Base-by-base conservation (phyloP, 2,113 vertebrate genomes). In the Beaufortia kweichowensis region DNA sequence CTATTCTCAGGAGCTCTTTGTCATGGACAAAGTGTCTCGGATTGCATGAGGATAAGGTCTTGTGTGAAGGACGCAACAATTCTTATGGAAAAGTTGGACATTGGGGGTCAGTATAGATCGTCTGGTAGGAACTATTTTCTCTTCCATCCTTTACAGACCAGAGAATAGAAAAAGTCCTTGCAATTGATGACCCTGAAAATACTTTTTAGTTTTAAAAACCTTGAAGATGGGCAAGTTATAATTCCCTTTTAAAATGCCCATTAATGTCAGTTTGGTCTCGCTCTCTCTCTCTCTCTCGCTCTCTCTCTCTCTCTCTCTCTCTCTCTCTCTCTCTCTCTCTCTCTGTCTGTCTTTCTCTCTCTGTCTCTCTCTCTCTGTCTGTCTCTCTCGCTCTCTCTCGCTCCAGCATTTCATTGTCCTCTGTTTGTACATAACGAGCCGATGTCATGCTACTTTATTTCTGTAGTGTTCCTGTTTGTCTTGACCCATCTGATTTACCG, bases 21-120 rank as follows among this genome's bases (percentile, higher is more conserved):
- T 78, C 76, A 63, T 29, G n/a, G 55, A 33, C 39, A 48, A 21
- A 15, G 62, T 21, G 28, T 33, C 28, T 68, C 24, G 24, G 56
- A 50, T 67, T 24, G 53, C 23, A 46, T 48, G 50, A 46, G 35
- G n/a, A 39, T 61, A 24, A 24, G 31, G 23, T 33, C 9, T n/a
- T 31, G 17, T n/a, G 24, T 57, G 65, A 70, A 60, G 67, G 65
- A 64, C 29, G 23, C n/a, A 69, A 17, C 59, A 50, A 61, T 71
- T 41, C 46, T 6, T 26, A 0, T 4, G 64, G 53, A 50, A 61
- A 39, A 64, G 57, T 35, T 63, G 15, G 39, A 63, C n/a, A 35
- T 53, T 69, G 65, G 14, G 15, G 4, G 65, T 43, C 56, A 46
- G 41, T 70, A 48, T 7, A 77, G 55, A 56, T n/a, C 1, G 39